Evolutionary conservation across 2,113 vertebrate species (phyloP), one percentile per base, ranked within the genome.

Genomic region (Tichodroma muraria): DNA sequence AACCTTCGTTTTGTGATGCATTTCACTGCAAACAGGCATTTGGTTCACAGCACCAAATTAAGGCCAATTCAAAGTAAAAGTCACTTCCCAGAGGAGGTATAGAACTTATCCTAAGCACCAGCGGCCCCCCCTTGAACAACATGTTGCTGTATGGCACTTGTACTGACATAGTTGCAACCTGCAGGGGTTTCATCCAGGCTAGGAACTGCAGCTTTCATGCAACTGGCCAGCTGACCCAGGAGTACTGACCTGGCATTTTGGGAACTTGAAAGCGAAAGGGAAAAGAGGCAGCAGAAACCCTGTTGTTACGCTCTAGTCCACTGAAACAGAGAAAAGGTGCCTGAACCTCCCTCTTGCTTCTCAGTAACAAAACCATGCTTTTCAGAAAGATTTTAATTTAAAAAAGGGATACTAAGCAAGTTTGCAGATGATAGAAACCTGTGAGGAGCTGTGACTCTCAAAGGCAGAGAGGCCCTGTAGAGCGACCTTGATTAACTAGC

Each of bases 111-210:
- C 30, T n/a, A 37, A 75, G 61, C 31, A 33, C 19, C 40, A 56
- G 65, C 25, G 19, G 28, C 7, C 47, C 15, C 15, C 38, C 22
- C 38, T 45, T 24, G 20, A 69, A 50, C 27, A 45, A 24, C 11
- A 38, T 42, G 15, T 20, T 54, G 35, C 69, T 65, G 7, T 20
- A 14, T 31, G 28, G 19, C 49, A 40, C 37, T 57, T 30, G n/a
- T n/a, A 22, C 24, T 53, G 47, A 60, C 0, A 0, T 6, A 44
- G 42, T 57, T 44, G 31, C 18, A 83, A 75, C 42, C 45, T 44
- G 21, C 30, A 16, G 24, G 7, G 31, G 13, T 42, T 68, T 80
- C 12, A 33, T 18, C n/a, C 24, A 77, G 37, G 35, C 33, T 69
- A 31, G 4, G n/a, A 49, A 42, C 73, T 35, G 40, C 59, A 80